A percentile compares a stretch with the other conserved stretches of the same genome.
These are phyloP conservation scores for Holothuria glaberrima DNA, from an alignment of 35 echinoderm and acorn worm genomes.

Conservation along the genomic window DNA sequence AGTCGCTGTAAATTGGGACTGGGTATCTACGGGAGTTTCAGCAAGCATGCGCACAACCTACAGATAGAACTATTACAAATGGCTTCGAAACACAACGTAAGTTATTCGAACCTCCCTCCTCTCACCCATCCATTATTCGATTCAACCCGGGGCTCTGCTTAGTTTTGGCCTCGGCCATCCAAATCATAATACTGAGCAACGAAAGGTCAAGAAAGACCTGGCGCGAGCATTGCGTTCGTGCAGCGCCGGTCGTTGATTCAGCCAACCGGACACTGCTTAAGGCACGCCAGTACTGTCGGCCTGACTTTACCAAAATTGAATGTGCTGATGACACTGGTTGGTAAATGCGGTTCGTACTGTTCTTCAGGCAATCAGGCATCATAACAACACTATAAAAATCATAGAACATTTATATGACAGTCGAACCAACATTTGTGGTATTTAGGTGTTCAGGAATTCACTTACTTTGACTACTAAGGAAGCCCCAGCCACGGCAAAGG, in stretches of 20 bases:
- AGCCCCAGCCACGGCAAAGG: background rate
- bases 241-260: background rate
- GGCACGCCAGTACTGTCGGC: background rate
- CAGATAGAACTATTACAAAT: slow-evolving; percentile 7
- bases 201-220: background rate
- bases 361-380: slow-evolving; percentile 8
- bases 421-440: background rate
- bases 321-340: slow-evolving; percentile 8
- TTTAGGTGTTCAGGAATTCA: background rate
- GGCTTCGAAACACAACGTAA: slow-evolving; percentile 40
- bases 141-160: background rate
- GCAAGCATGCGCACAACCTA: slow-evolving; percentile 32
- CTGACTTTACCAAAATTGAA: slow-evolving; percentile 10
- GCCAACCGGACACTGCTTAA: slow-evolving; percentile 12
- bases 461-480: background rate
- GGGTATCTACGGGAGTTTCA: slow-evolving; percentile 32
- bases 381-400: background rate
- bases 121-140: slow-evolving; percentile 13
- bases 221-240: background rate
- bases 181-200: background rate
- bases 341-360: background rate
- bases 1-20: slow-evolving; percentile 19
- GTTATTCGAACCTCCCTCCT: slow-evolving; percentile 31
- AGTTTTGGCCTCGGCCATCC: slow-evolving; percentile 13
- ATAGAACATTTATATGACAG: slow-evolving; percentile 6